Conservation (phyloP, 2,888 invertebrate genomes). For the Acrobasis suavella region DNA sequence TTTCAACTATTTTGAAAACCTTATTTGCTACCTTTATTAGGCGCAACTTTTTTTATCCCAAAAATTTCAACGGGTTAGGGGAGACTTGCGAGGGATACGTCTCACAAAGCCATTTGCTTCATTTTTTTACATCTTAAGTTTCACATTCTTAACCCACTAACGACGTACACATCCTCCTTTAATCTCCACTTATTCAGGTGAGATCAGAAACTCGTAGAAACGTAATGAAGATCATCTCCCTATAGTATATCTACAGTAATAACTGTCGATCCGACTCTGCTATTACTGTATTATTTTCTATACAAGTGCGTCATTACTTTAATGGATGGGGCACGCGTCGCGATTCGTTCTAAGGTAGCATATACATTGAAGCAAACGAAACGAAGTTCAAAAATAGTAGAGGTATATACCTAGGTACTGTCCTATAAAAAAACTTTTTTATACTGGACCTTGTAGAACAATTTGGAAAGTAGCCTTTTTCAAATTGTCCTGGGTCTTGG, state of each 20-base stretch:
- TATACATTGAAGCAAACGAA: not conserved
- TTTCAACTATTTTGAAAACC: too few species aligned
- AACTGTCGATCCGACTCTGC: constrained; percentile 55
- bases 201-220: constrained; percentile 46
- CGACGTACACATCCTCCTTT: constrained; percentile 5
- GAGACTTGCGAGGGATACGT: too few species aligned
- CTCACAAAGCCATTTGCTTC: too few species aligned
- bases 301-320: constrained; percentile 62
- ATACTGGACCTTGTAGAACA: too few species aligned
- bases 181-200: constrained; percentile 34
- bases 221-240: constrained; percentile 43
- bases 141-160: not conserved
- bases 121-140: too few species aligned
- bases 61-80: too few species aligned
- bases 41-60: too few species aligned
- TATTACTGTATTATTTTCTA: constrained; percentile 69
- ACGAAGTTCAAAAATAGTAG: not conserved
- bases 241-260: constrained; percentile 39
- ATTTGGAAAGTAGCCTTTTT: too few species aligned
- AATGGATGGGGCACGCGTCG: constrained; percentile 60
- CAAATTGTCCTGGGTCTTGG: too few species aligned
- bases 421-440: too few species aligned
- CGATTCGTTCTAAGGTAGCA: constrained; percentile 30
- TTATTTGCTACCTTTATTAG: too few species aligned
- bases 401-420: too few species aligned